Evolutionary conservation across 2,888 invertebrate species (phyloP).

Genomic region (Tipula confusa): DNA sequence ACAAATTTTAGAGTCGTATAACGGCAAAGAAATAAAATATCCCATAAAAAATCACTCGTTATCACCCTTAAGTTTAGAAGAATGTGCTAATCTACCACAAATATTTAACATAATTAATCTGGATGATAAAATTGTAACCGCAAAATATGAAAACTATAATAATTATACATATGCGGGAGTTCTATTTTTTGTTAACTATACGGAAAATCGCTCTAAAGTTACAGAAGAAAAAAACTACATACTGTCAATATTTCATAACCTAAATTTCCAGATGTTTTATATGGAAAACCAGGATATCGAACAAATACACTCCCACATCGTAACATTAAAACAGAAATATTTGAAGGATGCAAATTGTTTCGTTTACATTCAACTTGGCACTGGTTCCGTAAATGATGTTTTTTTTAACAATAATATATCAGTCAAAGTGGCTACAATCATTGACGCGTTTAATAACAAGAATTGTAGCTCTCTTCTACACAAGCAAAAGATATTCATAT

Average conservation of each 20-base stretch:
- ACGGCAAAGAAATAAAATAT: not conserved
- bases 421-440: not conserved
- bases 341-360: not conserved
- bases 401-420: not conserved
- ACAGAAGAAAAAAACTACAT: not conserved
- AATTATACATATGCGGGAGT: not conserved
- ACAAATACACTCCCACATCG: not conserved
- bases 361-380: not conserved
- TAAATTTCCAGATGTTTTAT: not conserved
- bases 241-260: not conserved
- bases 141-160: not conserved
- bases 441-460: not conserved
- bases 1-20: not conserved
- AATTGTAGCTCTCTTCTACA: not conserved
- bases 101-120: not conserved
- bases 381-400: not conserved
- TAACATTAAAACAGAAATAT: not conserved
- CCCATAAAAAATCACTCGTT: not conserved
- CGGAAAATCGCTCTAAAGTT: not conserved
- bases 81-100: not conserved
- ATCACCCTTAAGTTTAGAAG: not conserved
- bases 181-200: not conserved
- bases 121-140: not conserved
- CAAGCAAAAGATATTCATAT: not conserved
- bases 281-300: not conserved